These are phyloP conservation scores for Ammodytes dubius DNA, from an alignment of 2,113 vertebrate genomes.

Conservation along the genomic window DNA sequence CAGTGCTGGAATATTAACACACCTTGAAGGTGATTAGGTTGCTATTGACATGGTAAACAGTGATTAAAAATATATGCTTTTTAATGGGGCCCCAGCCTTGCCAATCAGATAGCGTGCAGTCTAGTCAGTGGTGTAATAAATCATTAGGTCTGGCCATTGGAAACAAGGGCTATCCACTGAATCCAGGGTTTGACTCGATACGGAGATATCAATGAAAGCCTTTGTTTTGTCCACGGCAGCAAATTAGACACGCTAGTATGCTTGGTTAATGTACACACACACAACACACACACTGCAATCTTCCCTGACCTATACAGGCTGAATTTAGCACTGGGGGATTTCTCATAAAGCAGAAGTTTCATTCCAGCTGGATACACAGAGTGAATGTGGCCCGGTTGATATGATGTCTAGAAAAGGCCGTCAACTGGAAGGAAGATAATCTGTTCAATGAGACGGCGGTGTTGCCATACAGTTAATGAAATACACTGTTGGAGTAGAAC, in stretches of 20 bases:
- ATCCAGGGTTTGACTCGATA: constrained; percentile 66
- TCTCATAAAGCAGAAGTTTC: constrained; percentile 74
- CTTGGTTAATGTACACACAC: constrained; percentile 68
- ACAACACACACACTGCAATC: constrained; percentile 50
- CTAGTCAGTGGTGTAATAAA: constrained; percentile 73
- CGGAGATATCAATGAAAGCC: constrained; percentile 79
- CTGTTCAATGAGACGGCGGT: constrained; percentile 63
- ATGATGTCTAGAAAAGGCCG: constrained; percentile 37
- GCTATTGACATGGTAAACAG: constrained; percentile 70
- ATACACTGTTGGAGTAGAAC: constrained; percentile 19
- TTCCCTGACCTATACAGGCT: constrained; percentile 68
- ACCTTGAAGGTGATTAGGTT: constrained; percentile 59
- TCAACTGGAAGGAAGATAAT: constrained; percentile 71
- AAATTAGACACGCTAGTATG: constrained; percentile 77
- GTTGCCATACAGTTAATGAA: constrained; percentile 52
- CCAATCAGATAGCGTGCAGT: constrained; percentile 72
- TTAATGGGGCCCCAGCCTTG: constrained; percentile 59
- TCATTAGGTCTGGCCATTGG: constrained; percentile 72
- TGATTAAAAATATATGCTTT: constrained; percentile 72
- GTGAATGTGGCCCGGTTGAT: constrained; percentile 58
- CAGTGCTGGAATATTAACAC: constrained; percentile 27
- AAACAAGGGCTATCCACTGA: constrained; percentile 61
- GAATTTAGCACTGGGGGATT: constrained; percentile 67
- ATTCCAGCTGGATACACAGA: constrained; percentile 62
- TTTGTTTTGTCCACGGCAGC: constrained; percentile 78